Percentiles rank a stretch among this genome's conserved stretches.
Evolutionary conservation across 2,113 vertebrate genomes (phyloP).

Genomic region (Calypte anna): DNA sequence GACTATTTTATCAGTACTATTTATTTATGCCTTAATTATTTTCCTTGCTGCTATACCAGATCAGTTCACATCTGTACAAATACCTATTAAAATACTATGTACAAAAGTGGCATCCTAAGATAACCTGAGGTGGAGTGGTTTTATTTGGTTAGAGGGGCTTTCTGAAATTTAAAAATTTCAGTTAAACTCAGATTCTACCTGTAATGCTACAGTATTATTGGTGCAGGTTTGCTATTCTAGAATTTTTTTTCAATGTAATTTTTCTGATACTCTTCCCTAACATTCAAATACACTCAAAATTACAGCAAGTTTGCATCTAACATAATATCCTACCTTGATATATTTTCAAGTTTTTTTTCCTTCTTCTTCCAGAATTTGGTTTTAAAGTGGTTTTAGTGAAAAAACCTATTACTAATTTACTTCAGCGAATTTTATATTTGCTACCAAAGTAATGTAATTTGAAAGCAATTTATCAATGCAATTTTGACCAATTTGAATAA

Average conservation of each 20-base stretch:
- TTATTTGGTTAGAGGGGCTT: slow-evolving; percentile 34
- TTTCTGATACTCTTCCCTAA: slow-evolving; percentile 15
- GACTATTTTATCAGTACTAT: slow-evolving; percentile 13
- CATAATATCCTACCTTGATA: slow-evolving; percentile 10
- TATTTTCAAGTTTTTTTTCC: not conserved
- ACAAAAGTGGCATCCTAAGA: not conserved
- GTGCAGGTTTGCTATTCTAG: not conserved
- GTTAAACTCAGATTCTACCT: slow-evolving; percentile 1
- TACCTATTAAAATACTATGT: slow-evolving; percentile 10
- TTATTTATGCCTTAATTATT: slow-evolving; percentile 34
- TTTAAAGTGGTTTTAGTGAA: not conserved
- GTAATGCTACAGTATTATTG: not conserved
- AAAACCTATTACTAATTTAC: not conserved
- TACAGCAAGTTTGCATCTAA: not conserved
- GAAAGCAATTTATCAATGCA: slow-evolving; percentile 62
- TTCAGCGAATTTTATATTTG: slow-evolving; percentile 34
- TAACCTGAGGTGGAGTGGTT: slow-evolving; percentile 1
- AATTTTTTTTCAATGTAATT: not conserved
- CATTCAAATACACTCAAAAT: not conserved
- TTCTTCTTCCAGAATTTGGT: not conserved
- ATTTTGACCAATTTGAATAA: slow-evolving; percentile 54
- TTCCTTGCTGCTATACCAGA: slow-evolving; percentile 44
- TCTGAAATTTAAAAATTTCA: slow-evolving; percentile 19
- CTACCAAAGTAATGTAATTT: slow-evolving; percentile 27
- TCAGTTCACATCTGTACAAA: slow-evolving; percentile 15